These are phyloP conservation scores for Drosophila murphyi DNA, from an alignment of 1,140 invertebrate species.

Conservation along the genomic window DNA sequence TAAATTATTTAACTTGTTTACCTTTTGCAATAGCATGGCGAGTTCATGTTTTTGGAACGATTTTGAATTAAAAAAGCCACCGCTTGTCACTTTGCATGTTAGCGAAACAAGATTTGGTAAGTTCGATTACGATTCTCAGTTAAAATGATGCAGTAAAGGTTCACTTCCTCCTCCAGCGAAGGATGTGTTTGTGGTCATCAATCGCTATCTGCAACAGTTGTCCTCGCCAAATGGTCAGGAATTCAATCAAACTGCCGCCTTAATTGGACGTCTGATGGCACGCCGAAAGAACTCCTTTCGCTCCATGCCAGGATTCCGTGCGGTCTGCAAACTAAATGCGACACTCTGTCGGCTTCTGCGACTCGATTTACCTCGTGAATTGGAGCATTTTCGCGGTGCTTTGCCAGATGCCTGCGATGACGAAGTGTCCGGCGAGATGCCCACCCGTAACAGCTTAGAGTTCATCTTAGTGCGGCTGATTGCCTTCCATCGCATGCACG, in stretches of 20 bases:
- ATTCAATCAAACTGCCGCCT: slow-evolving; percentile 67
- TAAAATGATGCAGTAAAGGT: neutral
- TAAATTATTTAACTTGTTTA: slow-evolving; percentile 23
- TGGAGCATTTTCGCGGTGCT: slow-evolving; percentile 62
- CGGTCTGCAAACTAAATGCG: slow-evolving; percentile 67
- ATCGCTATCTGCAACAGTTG: slow-evolving; percentile 59
- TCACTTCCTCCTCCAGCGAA: slow-evolving; percentile 41
- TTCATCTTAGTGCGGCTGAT: slow-evolving; percentile 67
- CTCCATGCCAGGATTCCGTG: slow-evolving; percentile 66
- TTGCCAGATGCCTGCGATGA: slow-evolving; percentile 67
- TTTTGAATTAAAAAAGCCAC: slow-evolving; percentile 78
- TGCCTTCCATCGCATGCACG: slow-evolving; percentile 55
- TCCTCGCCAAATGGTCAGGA: slow-evolving; percentile 30
- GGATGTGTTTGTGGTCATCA: slow-evolving; percentile 59
- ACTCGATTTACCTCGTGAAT: slow-evolving; percentile 61
- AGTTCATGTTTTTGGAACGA: slow-evolving; percentile 71
- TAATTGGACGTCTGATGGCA: slow-evolving; percentile 73
- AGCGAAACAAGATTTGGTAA: slow-evolving; percentile 60
- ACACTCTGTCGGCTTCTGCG: slow-evolving; percentile 71
- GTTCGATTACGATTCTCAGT: neutral
- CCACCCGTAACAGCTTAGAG: slow-evolving; percentile 67
- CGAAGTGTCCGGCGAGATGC: slow-evolving; percentile 48
- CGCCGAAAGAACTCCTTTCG: slow-evolving; percentile 76
- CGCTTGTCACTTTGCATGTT: slow-evolving; percentile 65
- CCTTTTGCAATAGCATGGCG: slow-evolving; percentile 44